A percentile compares a stretch with the other conserved stretches of the same genome.
Evolutionary conservation across 1,140 invertebrate species (phyloP).

Genomic region (Hypsibius dujardini): DNA sequence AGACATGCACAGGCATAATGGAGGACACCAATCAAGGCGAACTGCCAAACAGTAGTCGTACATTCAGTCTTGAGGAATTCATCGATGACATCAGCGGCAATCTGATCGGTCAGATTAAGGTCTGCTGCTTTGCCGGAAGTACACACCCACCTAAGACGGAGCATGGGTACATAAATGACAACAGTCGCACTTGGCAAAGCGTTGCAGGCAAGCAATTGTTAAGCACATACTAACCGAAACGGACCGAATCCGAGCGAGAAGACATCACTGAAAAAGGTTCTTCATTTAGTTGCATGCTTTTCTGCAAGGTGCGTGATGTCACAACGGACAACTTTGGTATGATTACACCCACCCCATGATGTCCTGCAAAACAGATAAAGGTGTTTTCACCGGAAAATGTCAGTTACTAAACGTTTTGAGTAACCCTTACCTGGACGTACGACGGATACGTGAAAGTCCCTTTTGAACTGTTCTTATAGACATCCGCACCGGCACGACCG

Average conservation of each 20-base stretch:
- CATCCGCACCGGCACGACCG: slow-evolving; percentile 38
- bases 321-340: no score
- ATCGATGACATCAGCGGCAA: slow-evolving; percentile 33
- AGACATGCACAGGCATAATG: no score
- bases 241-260: slow-evolving; percentile 54
- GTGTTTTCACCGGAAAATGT: no score
- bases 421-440: slow-evolving; percentile 39
- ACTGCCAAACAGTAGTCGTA: no score
- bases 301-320: no score
- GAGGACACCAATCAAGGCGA: no score
- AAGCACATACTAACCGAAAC: slow-evolving; percentile 50
- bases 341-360: slow-evolving; percentile 43
- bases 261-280: slow-evolving; percentile 38
- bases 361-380: slow-evolving; percentile 28
- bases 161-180: slow-evolving; percentile 28
- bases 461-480: slow-evolving; percentile 29
- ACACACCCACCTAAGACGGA: slow-evolving; percentile 40
- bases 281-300: neutral
- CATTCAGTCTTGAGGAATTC: no score
- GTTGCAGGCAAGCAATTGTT: slow-evolving; percentile 15
- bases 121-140: slow-evolving; percentile 41
- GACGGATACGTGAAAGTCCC: slow-evolving; percentile 45
- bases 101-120: slow-evolving; percentile 41
- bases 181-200: slow-evolving; percentile 14
- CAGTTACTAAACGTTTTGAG: no score